These are phyloP conservation scores for Mechanitis mazaeus DNA, from an alignment of 2,888 invertebrate species.

Conservation along the genomic window DNA sequence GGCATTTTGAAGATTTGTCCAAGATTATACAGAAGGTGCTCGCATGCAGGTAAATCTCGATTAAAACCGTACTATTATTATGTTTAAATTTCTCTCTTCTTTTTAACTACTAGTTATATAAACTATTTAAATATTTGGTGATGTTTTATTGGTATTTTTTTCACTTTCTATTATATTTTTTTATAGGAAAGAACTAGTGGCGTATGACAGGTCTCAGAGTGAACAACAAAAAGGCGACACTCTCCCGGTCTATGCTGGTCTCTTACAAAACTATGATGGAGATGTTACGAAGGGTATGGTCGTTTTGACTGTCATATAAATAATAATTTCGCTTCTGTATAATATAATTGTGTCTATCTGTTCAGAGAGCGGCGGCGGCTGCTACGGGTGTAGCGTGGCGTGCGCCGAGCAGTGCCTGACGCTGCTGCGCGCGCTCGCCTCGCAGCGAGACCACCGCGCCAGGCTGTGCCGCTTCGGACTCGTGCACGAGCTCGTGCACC, in stretches of 20 bases:
- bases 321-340: too few species aligned
- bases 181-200: slow-evolving; percentile 86
- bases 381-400: slow-evolving; percentile 92
- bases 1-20: slow-evolving; percentile 95
- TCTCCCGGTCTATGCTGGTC: slow-evolving; percentile 63
- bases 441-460: slow-evolving; percentile 84
- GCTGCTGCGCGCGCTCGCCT: slow-evolving; percentile 90
- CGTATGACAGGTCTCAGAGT: slow-evolving; percentile 91
- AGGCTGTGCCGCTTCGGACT: slow-evolving; percentile 89
- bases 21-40: slow-evolving; percentile 93
- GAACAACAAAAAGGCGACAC: slow-evolving; percentile 75
- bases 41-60: slow-evolving; percentile 81
- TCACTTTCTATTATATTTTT: not conserved
- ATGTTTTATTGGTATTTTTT: too few species aligned
- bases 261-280: slow-evolving; percentile 67
- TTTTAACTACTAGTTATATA: too few species aligned
- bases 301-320: not conserved
- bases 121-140: too few species aligned
- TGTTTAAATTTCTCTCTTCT: too few species aligned
- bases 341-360: not conserved
- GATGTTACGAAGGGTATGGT: slow-evolving; percentile 60
- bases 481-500: slow-evolving; percentile 91
- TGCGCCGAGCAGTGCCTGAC: slow-evolving; percentile 96
- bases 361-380: slow-evolving; percentile 75
- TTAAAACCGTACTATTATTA: too few species aligned